Percentiles rank a stretch among this genome's conserved stretches.
These are phyloP conservation scores for Pelodiscus sinensis DNA, from an alignment of 2,113 vertebrate species.

Conservation along the genomic window DNA sequence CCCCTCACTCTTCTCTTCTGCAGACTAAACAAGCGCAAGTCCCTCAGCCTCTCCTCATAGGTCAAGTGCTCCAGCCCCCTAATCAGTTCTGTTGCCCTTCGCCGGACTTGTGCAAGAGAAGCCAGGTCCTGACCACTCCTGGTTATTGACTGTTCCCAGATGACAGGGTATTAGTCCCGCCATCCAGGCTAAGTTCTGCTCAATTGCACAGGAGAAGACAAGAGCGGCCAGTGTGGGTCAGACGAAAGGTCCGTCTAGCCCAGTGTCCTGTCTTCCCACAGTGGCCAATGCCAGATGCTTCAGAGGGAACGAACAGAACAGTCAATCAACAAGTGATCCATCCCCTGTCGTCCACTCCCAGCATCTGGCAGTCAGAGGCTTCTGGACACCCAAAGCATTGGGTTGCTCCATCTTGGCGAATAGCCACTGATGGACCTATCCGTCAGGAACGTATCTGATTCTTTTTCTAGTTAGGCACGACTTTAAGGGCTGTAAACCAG, in stretches of 20 bases:
- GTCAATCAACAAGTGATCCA: background rate
- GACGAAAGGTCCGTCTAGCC: background rate
- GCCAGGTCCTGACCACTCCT: background rate
- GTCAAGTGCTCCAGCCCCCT: too few relatives aligned
- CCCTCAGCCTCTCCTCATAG: too few relatives aligned
- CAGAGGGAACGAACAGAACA: background rate
- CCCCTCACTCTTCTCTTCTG: too few relatives aligned
- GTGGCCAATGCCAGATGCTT: background rate
- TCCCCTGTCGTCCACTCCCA: background rate
- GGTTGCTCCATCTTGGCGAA: too few relatives aligned
- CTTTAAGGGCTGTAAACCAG: background rate
- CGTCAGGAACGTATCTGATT: too few relatives aligned
- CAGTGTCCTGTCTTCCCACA: background rate
- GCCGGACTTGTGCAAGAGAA: background rate
- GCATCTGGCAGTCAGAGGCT: too few relatives aligned
- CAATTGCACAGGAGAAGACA: background rate
- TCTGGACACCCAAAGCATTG: too few relatives aligned
- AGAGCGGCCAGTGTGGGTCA: background rate
- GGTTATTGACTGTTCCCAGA: rapidly evolving
- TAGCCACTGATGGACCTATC: too few relatives aligned
- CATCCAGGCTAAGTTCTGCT: rapidly evolving
- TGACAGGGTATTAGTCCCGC: background rate
- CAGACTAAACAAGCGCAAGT: too few relatives aligned
- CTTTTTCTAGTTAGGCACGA: background rate
- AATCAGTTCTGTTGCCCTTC: too few relatives aligned